Conservation (phyloP, 1,140 invertebrate species). For the Drosophila littoralis region DNA sequence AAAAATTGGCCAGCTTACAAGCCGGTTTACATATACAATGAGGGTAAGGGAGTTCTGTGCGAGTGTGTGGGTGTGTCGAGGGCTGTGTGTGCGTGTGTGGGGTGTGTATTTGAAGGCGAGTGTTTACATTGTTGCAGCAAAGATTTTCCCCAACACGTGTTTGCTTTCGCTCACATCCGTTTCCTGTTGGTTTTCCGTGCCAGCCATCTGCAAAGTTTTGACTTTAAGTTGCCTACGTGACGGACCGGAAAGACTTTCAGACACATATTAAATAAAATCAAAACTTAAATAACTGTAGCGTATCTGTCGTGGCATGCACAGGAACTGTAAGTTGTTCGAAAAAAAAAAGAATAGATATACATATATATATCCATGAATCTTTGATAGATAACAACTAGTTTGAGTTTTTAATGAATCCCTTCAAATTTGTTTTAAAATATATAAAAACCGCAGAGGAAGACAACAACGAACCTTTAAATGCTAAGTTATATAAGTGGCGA, state of each 20-base stretch:
- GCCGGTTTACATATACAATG: conserved; percentile 75
- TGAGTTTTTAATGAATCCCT: too few relatives aligned
- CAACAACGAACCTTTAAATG: too few relatives aligned
- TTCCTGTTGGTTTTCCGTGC: conserved; percentile 45
- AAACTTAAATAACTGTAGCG: conserved; percentile 1
- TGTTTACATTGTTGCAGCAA: conserved; percentile 74
- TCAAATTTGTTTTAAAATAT: too few relatives aligned
- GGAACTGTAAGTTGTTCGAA: neutral
- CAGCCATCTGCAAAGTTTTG: conserved; percentile 30
- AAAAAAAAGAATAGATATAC: too few relatives aligned
- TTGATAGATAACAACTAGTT: too few relatives aligned
- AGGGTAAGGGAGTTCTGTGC: conserved; percentile 8
- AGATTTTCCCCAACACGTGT: conserved; percentile 73
- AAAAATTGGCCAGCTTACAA: conserved; percentile 81
- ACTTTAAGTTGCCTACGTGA: conserved; percentile 50
- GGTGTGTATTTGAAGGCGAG: conserved; percentile 24
- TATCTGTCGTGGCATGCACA: neutral
- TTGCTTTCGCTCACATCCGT: conserved; percentile 70
- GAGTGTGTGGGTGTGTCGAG: conserved; percentile 18
- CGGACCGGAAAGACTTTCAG: conserved; percentile 12
- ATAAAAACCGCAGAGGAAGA: too few relatives aligned
- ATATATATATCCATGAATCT: too few relatives aligned
- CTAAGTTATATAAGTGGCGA: neutral
- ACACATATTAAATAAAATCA: conserved; percentile 25
- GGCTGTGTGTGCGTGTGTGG: conserved; percentile 19